A percentile compares a stretch with the other conserved stretches of the same genome.
These are phyloP conservation scores for Notolabrus celidotus DNA, from an alignment of 2,797 vertebrate species.

Conservation along the genomic window DNA sequence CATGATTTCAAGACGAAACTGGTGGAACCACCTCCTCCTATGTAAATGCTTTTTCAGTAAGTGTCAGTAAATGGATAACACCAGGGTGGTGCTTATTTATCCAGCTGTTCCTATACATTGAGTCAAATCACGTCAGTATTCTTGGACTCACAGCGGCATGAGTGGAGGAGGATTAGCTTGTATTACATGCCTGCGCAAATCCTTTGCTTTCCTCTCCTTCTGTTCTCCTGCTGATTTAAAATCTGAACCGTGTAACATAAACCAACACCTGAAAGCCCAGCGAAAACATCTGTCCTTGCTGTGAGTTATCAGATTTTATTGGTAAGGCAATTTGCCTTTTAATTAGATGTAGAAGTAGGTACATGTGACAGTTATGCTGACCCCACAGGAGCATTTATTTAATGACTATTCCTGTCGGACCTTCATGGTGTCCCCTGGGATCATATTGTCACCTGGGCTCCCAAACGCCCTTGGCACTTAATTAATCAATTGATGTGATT, in stretches of 20 bases:
- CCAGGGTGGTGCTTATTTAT: conserved; percentile 50
- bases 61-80: conserved; percentile 36
- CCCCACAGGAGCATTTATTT: conserved; percentile 58
- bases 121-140: conserved; percentile 48
- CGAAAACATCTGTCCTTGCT: conserved; percentile 54
- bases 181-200: conserved; percentile 68
- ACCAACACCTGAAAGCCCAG: conserved; percentile 23
- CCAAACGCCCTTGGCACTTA: conserved; percentile 72
- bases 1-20: conserved; percentile 47
- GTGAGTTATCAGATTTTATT: conserved; percentile 45
- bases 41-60: conserved; percentile 38
- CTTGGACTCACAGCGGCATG: conserved; percentile 36
- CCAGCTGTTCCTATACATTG: conserved; percentile 56
- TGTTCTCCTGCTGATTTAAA: conserved; percentile 53
- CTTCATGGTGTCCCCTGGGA: conserved; percentile 49
- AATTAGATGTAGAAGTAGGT: conserved; percentile 49
- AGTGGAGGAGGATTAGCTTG: conserved; percentile 65
- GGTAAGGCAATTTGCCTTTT: conserved; percentile 46
- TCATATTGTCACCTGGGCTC: conserved; percentile 62
- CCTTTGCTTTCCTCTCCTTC: conserved; percentile 41
- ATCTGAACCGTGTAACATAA: conserved; percentile 30
- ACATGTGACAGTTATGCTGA: conserved; percentile 52
- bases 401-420: conserved; percentile 55
- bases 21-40: conserved; percentile 43
- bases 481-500: conserved; percentile 81